Evolutionary conservation across 2,113 vertebrate species (phyloP).

Genomic region (Struthio camelus): DNA sequence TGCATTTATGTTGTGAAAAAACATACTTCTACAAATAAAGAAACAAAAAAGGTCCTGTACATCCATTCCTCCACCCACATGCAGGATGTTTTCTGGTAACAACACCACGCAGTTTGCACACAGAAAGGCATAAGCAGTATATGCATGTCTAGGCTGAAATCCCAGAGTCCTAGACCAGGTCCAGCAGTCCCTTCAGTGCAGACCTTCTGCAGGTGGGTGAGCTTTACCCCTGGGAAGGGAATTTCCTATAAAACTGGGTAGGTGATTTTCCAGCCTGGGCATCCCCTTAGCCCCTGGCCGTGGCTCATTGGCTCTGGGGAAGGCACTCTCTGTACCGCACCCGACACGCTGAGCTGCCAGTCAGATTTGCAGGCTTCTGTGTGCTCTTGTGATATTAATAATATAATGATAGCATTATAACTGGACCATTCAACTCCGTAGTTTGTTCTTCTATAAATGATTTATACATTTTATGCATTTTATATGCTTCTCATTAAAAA

Average conservation of each 20-base stretch:
- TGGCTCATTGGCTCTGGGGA: accelerated
- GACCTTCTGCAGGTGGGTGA: neutral
- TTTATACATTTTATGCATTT: slow-evolving; percentile 70
- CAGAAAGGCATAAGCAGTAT: neutral
- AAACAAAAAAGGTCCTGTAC: neutral
- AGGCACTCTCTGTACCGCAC: neutral
- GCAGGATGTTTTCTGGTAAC: neutral
- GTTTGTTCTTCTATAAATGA: slow-evolving; percentile 66
- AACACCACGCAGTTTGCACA: neutral
- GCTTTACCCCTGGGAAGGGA: neutral
- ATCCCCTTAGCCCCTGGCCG: neutral
- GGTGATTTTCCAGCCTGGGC: neutral
- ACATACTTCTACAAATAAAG: neutral
- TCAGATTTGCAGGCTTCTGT: slow-evolving; percentile 5
- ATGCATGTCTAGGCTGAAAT: neutral
- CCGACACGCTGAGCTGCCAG: neutral
- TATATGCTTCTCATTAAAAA: slow-evolving; percentile 69
- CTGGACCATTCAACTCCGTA: slow-evolving; percentile 44
- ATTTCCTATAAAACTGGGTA: neutral
- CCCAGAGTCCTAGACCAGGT: neutral
- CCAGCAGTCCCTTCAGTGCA: neutral
- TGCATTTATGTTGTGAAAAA: neutral
- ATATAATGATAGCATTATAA: slow-evolving; percentile 65
- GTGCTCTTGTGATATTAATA: slow-evolving; percentile 49
- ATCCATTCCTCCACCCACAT: neutral